Evolutionary conservation across 2,113 vertebrate genomes (phyloP).

Genomic region (Colinus virginianus): DNA sequence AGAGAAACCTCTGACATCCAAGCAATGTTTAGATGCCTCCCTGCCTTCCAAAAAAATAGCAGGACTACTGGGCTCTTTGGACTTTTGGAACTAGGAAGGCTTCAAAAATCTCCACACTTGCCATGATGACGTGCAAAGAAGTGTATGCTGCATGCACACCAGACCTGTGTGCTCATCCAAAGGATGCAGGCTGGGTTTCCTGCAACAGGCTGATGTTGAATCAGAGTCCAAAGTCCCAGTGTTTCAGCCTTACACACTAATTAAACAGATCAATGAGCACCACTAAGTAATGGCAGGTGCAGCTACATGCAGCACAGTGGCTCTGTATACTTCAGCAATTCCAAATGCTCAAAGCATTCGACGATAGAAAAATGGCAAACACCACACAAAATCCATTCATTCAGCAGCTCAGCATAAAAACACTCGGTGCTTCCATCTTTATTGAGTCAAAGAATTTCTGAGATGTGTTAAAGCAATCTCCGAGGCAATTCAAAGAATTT

Average conservation of each 20-base stretch:
- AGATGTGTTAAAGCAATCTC: neutral
- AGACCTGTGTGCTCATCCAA: neutral
- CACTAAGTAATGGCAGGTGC: neutral
- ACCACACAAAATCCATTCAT: neutral
- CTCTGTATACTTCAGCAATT: neutral
- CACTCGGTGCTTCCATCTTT: neutral
- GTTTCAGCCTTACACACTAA: neutral
- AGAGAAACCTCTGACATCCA: neutral
- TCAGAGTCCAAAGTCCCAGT: neutral
- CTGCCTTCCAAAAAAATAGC: neutral
- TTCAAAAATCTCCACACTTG: neutral
- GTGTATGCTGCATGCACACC: neutral
- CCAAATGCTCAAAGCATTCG: neutral
- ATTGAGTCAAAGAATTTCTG: neutral
- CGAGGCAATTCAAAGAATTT: neutral
- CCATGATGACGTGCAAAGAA: neutral
- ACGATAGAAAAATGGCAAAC: constrained; percentile 4
- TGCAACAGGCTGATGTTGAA: neutral
- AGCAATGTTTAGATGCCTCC: neutral
- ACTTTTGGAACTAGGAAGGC: neutral
- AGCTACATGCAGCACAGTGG: neutral
- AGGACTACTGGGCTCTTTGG: neutral
- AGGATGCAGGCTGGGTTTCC: neutral
- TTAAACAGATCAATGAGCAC: neutral
- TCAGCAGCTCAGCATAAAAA: neutral